These are phyloP conservation scores for Orthonyx spaldingii DNA, from an alignment of 2,113 vertebrate genomes.

Conservation along the genomic window DNA sequence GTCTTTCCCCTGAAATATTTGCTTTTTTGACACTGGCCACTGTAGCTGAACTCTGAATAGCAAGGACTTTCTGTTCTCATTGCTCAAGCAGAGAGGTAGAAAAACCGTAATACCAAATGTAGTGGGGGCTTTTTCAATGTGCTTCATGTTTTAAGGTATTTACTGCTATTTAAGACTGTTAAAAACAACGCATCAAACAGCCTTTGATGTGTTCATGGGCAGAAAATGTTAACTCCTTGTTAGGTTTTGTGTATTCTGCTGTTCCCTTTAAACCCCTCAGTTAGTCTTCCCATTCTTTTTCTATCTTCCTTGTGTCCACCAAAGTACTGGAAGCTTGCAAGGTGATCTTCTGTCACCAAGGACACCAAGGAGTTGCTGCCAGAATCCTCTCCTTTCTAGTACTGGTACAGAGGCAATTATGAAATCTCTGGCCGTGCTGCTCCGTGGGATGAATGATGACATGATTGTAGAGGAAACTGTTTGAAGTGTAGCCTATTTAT, in stretches of 20 bases:
- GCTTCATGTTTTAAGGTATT: background rate
- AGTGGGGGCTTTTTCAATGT: background rate
- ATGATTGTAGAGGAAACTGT: background rate
- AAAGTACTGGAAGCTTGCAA: background rate
- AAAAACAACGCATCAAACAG: background rate
- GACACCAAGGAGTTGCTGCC: background rate
- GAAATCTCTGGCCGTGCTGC: background rate
- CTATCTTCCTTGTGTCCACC: background rate
- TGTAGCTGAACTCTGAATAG: background rate
- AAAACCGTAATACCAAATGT: background rate
- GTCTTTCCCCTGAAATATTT: background rate
- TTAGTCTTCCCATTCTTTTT: background rate
- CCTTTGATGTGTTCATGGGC: background rate
- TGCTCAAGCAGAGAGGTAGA: background rate
- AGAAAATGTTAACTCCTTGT: background rate
- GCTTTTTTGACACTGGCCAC: background rate
- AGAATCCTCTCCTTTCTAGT: background rate
- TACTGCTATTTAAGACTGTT: background rate
- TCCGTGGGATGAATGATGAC: background rate
- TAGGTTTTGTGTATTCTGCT: background rate
- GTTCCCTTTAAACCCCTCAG: background rate
- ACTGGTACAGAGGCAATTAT: background rate
- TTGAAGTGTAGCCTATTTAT: background rate
- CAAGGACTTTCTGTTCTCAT: background rate
- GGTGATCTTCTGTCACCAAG: background rate